Base-by-base conservation (phyloP, 2,888 invertebrate genomes). In the Amphipyra tragopoginis region DNA sequence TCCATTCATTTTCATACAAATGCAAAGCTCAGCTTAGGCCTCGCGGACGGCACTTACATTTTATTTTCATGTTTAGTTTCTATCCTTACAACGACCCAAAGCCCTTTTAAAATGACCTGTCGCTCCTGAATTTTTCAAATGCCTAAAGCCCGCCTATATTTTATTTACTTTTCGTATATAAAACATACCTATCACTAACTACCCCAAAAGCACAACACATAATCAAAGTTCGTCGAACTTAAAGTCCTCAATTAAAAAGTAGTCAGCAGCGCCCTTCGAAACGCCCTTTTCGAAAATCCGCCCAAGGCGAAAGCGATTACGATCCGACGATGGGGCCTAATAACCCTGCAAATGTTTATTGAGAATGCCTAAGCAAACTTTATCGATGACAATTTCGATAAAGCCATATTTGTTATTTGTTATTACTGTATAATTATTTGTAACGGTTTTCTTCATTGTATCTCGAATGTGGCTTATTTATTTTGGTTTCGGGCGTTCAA, bases 221-320 rank as follows among this genome's bases (percentile, higher is more conserved):
- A 68, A 72, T 68, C 63, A 72, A 81, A 80, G 82, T 82, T 84
- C 84, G 72, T 71, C 65, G 79, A 84, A 82, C 84, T 75, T 72
- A 77, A 83, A 79, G 82, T 82, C 77, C 79, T 87, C 85, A 86
- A 90, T 89, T 88, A 90, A 86, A 86, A 85, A 71, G 83, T 80
- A 82, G 83, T 87, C 80, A 81, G 66, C 69, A 80, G 75, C 68
- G 71, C 82, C 83, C 86, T 80, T 70, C 64, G 59, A 61, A 54
- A 67, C 77, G 72, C 81, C 82, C 83, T 77, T 81, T 73, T 66
- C 65, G 66, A 65, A 76, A 75, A 81, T 78, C 65, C 72, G 87
- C 89, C 86, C 79, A 70, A 79, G 87, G 90, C 87, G 76, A 85
- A 86, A 89, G 68, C 88, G 88, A 90, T 91, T 89, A 88, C 82